Conservation (phyloP, 2,113 vertebrate species). For the Hymenochirus boettgeri region DNA sequence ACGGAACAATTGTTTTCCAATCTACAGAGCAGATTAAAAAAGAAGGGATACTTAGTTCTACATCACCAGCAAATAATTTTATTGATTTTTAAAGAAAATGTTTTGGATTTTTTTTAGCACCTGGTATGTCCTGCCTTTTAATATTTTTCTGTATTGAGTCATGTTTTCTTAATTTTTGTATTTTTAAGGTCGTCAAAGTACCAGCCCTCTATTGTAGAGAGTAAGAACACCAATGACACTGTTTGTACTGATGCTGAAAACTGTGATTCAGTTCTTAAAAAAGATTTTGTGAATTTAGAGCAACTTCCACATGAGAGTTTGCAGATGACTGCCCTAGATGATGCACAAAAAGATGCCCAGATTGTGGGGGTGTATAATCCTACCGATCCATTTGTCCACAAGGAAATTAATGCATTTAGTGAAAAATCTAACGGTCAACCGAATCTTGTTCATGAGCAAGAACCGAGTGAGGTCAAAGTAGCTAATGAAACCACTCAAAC, state of each 20-base stretch:
- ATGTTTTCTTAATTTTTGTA: background rate
- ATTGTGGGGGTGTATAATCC: background rate
- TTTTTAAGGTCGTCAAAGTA: slow-evolving; percentile 78
- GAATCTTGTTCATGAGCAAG: background rate
- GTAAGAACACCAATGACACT: slow-evolving; percentile 34
- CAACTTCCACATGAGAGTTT: slow-evolving; percentile 6
- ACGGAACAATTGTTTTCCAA: too few species aligned
- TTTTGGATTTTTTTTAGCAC: too few species aligned
- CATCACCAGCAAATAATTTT: too few species aligned
- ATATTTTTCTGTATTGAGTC: too few species aligned
- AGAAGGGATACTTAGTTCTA: too few species aligned
- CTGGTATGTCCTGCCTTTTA: too few species aligned
- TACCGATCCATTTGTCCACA: background rate
- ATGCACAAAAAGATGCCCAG: background rate
- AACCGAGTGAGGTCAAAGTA: background rate
- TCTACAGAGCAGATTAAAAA: too few species aligned
- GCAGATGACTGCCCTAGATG: background rate
- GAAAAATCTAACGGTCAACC: background rate
- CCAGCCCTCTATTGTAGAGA: slow-evolving; percentile 59
- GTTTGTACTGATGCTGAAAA: slow-evolving; percentile 13
- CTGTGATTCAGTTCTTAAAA: slow-evolving; percentile 4
- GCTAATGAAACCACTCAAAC: background rate
- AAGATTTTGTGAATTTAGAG: slow-evolving; percentile 26
- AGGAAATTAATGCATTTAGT: too few species aligned
- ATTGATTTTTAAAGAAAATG: too few species aligned